phyloP scores from a whole-genome alignment of 2,113 vertebrate genomes.

The Budorcas taxicolor region DNA sequence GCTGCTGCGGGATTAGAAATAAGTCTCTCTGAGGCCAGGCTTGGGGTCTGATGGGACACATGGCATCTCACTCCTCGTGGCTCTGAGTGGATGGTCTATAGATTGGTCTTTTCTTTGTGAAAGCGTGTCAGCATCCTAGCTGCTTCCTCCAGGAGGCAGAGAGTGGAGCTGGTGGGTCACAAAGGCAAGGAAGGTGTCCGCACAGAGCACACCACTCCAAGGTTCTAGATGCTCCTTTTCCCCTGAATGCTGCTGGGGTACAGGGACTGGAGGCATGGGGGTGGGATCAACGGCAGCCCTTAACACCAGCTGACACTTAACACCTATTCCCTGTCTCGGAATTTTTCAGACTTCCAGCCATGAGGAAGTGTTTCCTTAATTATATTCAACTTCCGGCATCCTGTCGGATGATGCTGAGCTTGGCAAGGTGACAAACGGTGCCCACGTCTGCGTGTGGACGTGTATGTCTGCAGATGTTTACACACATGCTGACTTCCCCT shows the following conservation, averaged over 20 bases:
- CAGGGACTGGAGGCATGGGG: accelerated
- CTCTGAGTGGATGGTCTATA: accelerated
- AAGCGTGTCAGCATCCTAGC: accelerated
- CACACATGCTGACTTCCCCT: neutral
- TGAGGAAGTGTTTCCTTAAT: neutral
- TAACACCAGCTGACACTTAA: neutral
- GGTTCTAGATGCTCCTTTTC: neutral
- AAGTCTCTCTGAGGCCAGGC: neutral
- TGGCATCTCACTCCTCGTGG: neutral
- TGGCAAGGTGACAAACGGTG: accelerated
- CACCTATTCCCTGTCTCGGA: neutral
- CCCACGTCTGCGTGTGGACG: neutral
- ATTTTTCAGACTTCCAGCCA: neutral
- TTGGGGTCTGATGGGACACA: neutral
- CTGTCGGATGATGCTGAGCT: neutral
- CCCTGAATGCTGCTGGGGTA: accelerated
- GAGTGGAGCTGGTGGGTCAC: neutral
- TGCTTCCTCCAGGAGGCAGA: neutral
- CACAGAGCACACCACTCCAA: neutral
- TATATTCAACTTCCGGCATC: neutral
- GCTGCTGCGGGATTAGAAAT: accelerated
- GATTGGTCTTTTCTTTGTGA: neutral
- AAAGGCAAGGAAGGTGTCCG: neutral
- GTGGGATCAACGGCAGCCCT: neutral
- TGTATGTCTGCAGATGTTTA: neutral